These are phyloP conservation scores for Drosophila siamana DNA, from an alignment of 2,888 invertebrate species.

Conservation along the genomic window DNA sequence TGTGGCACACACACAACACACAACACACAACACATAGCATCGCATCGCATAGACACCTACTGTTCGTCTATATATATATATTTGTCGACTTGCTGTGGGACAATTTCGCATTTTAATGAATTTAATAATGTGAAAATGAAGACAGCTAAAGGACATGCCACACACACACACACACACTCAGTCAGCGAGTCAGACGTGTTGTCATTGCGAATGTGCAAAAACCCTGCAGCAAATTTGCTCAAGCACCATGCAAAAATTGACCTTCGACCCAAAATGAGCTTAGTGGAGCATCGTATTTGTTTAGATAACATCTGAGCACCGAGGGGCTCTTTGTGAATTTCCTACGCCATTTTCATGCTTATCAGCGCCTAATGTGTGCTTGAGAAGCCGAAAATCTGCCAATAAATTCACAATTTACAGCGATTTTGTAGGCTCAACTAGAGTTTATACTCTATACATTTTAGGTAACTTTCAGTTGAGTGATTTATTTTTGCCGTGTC, in stretches of 20 bases:
- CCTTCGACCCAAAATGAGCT: conserved; percentile 1
- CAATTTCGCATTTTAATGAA: conserved; percentile 75
- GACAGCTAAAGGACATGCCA: conserved; percentile 48
- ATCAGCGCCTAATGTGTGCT: background rate
- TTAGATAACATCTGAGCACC: background rate
- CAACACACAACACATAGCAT: background rate
- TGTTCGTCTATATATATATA: conserved; percentile 12
- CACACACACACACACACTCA: conserved; percentile 1
- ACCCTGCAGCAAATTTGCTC: conserved; percentile 8
- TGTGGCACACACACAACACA: conserved; percentile 28
- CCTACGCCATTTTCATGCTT: background rate
- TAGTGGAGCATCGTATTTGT: background rate
- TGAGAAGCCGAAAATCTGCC: background rate
- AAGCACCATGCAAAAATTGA: conserved; percentile 4
- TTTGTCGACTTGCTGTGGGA: conserved; percentile 54
- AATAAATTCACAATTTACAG: background rate
- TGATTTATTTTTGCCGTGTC: too few species aligned
- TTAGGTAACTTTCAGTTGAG: too few species aligned
- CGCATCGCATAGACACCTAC: background rate
- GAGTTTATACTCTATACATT: too few species aligned
- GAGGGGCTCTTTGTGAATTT: background rate
- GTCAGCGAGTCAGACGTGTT: background rate
- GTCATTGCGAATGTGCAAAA: background rate
- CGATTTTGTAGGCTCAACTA: background rate
- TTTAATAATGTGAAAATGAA: conserved; percentile 80